Percentiles rank a stretch among this genome's conserved stretches.
phyloP scores from a whole-genome alignment of 2,113 vertebrate genomes.

The Excalfactoria chinensis region DNA sequence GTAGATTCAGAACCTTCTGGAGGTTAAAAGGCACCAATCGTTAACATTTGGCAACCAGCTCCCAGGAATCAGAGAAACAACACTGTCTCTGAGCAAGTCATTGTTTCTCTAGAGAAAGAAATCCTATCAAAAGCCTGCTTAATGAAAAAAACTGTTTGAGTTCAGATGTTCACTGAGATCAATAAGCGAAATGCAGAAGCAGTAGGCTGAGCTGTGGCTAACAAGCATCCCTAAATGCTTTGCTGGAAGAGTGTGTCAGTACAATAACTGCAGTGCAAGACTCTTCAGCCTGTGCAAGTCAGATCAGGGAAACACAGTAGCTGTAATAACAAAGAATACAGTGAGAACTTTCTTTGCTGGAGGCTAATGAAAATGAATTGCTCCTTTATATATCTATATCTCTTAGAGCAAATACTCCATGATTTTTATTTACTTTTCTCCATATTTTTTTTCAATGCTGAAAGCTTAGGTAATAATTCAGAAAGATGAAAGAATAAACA shows the following conservation, averaged over 20 bases:
- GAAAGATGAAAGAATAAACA: background rate
- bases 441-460: background rate
- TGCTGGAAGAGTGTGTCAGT: background rate
- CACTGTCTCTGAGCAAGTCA: background rate
- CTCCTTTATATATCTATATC: background rate
- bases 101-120: background rate
- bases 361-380: constrained; percentile 7
- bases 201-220: background rate
- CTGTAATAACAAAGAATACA: background rate
- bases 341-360: background rate
- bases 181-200: background rate
- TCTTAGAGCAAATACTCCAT: background rate
- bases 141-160: background rate
- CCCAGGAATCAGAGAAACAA: background rate
- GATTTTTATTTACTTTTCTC: constrained; percentile 10
- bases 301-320: background rate
- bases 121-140: background rate
- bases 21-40: background rate
- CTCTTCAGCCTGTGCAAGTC: background rate
- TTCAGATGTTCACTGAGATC: background rate
- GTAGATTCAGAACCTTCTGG: background rate
- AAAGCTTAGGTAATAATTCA: background rate
- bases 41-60: background rate
- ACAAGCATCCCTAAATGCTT: background rate
- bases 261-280: background rate